Base-by-base conservation (phyloP, 1,140 invertebrate genomes). In the Drosophila pallidifrons region DNA sequence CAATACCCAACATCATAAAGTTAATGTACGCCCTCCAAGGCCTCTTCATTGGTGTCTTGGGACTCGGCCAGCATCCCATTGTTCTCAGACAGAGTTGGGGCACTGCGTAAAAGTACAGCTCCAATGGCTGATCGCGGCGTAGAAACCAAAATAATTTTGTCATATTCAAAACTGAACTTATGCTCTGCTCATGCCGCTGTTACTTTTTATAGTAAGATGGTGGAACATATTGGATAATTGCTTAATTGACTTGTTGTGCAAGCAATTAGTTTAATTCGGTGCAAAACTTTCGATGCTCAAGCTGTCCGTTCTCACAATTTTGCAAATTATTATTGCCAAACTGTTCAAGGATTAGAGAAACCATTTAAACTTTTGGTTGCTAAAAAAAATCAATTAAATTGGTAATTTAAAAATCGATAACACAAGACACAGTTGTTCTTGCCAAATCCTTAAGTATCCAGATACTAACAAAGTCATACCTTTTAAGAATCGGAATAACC, bases 21-120 rank as follows among this genome's bases (percentile, higher is more conserved):
- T 91, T 52, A 0, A 80, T 1, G 0, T 58, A 1, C 1, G 86
- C 68, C 0, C 82, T 54, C 28, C 43, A 5, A 0, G 32, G 60
- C 2, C 54, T 8, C 1, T 51, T 11, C 0, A 6, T 25, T 25
- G 20, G 3, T 25, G 20, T 16, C 0, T 8, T n/a, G 1, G 6
- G 8, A 1, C 20, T 55, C 0, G 90, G 90, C 90, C 90, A 91
- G 49, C 58, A 85, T 5, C 90, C 90, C 86, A 91, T 87, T 0
- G 77, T 1, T 2, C 65, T 38, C 0, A 91, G 54, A 16, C 89
- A 79, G 0, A 85, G 30, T 1, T 41, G 67, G 0, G 89, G 86
- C 16, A 91, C 82, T 0, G 75, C 83, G 38, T 82, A 91, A 0
- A 79, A 91, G 13, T 91, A 91, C 5, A 58, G 41, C 1, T 16